phyloP scores from a whole-genome alignment of 2,888 invertebrate species.

The Polyommatus iphigenia region DNA sequence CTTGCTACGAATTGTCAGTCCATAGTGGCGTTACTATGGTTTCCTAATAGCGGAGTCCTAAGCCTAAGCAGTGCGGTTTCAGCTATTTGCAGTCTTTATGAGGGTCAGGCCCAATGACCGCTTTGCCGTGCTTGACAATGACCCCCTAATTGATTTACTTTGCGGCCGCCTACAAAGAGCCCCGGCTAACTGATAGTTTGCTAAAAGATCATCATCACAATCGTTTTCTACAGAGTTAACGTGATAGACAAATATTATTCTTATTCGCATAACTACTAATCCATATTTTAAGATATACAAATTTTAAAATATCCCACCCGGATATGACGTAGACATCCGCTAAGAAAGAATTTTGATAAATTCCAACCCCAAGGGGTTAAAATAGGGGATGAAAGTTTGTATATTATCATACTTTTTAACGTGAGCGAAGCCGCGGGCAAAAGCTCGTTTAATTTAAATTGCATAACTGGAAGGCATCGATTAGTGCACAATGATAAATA shows the following conservation, averaged over 20 bases:
- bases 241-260: not conserved
- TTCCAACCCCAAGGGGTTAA: no score
- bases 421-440: no score
- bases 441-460: no score
- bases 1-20: not conserved
- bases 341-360: no score
- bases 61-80: conserved; percentile 2
- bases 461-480: no score
- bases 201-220: conserved; percentile 2
- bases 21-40: not conserved
- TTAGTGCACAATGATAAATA: no score
- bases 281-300: no score
- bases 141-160: conserved; percentile 16
- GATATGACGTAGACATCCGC: no score
- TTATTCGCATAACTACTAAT: no score
- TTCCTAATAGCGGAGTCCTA: not conserved
- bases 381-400: no score
- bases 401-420: no score
- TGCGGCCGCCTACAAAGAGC: not conserved
- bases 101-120: conserved; percentile 16
- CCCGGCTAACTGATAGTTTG: not conserved
- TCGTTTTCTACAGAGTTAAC: not conserved
- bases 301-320: no score
- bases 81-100: conserved; percentile 3
- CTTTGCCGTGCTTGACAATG: conserved; percentile 14